phyloP scores from a whole-genome alignment of 2,113 vertebrate genomes.

The Lepus timidus region DNA sequence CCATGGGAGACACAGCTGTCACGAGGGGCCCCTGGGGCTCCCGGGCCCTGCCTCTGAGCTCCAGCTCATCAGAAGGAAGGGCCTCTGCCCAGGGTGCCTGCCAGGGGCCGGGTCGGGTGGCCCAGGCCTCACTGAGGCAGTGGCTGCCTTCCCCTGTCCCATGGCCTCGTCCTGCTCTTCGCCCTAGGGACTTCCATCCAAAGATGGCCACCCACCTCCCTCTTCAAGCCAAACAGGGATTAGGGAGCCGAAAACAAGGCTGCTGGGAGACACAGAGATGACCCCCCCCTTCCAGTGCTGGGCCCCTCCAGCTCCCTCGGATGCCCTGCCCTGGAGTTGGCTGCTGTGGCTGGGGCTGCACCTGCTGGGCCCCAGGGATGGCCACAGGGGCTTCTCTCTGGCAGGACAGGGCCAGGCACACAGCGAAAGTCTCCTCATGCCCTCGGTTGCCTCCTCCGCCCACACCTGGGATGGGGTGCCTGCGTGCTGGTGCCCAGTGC shows the following conservation, averaged over 20 bases:
- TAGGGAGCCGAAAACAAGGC: neutral
- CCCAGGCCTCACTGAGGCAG: accelerated
- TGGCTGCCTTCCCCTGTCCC: neutral
- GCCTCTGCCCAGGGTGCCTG: neutral
- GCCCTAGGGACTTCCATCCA: neutral
- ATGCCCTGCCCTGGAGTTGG: accelerated
- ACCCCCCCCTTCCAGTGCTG: neutral
- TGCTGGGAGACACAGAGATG: no score
- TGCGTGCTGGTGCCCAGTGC: no score
- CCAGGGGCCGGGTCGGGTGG: neutral
- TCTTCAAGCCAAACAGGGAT: neutral
- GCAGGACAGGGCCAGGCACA: neutral
- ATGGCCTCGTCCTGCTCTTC: neutral
- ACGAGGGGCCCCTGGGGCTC: neutral
- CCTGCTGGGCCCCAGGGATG: accelerated
- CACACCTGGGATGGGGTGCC: accelerated
- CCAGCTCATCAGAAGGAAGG: neutral
- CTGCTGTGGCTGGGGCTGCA: neutral
- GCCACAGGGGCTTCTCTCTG: neutral
- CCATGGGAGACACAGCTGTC: no score
- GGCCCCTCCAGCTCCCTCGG: neutral
- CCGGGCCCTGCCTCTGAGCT: neutral
- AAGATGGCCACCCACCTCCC: neutral
- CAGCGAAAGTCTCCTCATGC: no score
- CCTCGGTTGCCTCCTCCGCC: neutral